phyloP scores from a whole-genome alignment of 2,113 vertebrate genomes.

The Eubucco bourcierii region DNA sequence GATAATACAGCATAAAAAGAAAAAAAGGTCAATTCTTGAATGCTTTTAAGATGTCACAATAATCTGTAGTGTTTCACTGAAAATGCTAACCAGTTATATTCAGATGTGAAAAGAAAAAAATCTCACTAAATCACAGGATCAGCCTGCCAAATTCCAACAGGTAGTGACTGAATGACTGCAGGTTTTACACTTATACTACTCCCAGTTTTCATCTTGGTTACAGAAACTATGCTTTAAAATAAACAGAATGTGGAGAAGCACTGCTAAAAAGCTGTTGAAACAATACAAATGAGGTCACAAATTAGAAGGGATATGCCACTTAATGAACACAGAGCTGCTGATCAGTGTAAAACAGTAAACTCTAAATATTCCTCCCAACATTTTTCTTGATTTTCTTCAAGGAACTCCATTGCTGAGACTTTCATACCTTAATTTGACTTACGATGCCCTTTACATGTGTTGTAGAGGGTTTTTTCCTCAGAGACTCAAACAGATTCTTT shows the following conservation, averaged over 20 bases:
- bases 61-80: not conserved
- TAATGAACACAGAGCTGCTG: slow-evolving; percentile 58
- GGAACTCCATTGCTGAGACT: not conserved
- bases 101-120: not conserved
- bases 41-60: not conserved
- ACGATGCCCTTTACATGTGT: not conserved
- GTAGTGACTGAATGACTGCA: rapidly evolving
- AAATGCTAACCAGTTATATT: not conserved
- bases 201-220: slow-evolving; percentile 9
- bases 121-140: not conserved
- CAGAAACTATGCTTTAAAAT: slow-evolving; percentile 31
- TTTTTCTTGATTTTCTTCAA: slow-evolving; percentile 34
- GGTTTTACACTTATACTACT: not conserved
- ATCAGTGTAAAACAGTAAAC: slow-evolving; percentile 37
- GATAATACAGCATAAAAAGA: not conserved
- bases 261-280: slow-evolving; percentile 67
- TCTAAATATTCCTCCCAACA: not conserved
- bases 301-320: slow-evolving; percentile 58
- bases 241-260: slow-evolving; percentile 28
- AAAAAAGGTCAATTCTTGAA: not conserved
- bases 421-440: not conserved
- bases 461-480: not conserved
- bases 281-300: slow-evolving; percentile 59
- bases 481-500: not conserved
- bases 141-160: not conserved